Percentiles rank a stretch among this genome's conserved stretches.
Evolutionary conservation across 92 coral and sea anemone species (phyloP).

Genomic region (Epizoanthus stellaris): DNA sequence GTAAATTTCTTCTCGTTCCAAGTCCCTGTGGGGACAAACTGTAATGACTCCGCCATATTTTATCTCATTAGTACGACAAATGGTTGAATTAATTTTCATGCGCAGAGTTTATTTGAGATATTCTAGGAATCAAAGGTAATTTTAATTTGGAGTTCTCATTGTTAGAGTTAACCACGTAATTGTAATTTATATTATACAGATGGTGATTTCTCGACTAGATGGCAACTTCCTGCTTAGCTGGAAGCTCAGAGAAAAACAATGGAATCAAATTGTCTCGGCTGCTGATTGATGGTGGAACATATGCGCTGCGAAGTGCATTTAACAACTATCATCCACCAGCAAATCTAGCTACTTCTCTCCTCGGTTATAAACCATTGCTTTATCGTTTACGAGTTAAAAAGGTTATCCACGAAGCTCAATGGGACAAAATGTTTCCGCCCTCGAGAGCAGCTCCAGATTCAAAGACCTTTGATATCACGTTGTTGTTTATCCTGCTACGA

Average conservation of each 20-base stretch:
- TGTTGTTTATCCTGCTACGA: constrained; percentile 51
- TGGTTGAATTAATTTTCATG: no score
- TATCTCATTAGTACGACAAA: no score
- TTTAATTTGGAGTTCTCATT: no score
- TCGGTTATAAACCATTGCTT: neutral
- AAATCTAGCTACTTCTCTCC: constrained; percentile 7
- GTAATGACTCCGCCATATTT: no score
- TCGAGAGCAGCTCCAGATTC: constrained; percentile 51
- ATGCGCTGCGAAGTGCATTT: constrained; percentile 21
- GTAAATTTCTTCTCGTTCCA: no score
- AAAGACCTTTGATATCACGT: constrained; percentile 58
- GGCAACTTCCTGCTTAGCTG: no score
- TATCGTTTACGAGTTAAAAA: neutral
- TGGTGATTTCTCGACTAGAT: no score
- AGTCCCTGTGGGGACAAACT: no score
- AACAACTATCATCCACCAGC: constrained; percentile 14
- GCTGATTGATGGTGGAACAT: constrained; percentile 51
- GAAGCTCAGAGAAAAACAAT: constrained; percentile 44
- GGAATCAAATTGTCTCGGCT: constrained; percentile 46
- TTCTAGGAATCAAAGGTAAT: no score
- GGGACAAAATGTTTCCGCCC: constrained; percentile 54
- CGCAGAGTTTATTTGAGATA: no score
- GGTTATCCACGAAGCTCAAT: constrained; percentile 43
- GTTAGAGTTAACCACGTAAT: no score
- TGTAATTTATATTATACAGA: no score